Evolutionary conservation across 2,113 vertebrate species (phyloP), one percentile per base, ranked within the genome.

Genomic region (Lophura nycthemera): DNA sequence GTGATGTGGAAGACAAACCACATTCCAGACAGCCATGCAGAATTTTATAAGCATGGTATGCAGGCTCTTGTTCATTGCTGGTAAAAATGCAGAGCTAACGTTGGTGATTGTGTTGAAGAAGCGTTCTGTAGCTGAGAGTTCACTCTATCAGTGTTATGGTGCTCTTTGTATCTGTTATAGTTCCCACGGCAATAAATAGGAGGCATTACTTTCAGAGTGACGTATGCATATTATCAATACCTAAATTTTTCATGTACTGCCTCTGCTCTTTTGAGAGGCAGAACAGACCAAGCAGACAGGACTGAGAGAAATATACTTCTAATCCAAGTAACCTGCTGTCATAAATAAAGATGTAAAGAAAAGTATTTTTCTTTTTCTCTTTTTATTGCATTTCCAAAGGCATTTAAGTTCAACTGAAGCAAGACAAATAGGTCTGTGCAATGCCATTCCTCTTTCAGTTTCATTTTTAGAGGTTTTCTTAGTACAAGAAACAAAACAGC

Each of bases 201-300:
- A 43, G 42, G 42, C 15, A 17, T 43, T 43, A 43, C 42, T 43
- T 43, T 43, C 42, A 43, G 42, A 43, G 42, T 47, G 43, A 18
- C 17, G 6, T 45, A 45, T 48, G 48, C 32, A 82, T 11, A 32
- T 0, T 69, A 61, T 52, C 1, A 5, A 50, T 56, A 59, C 3
- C 20, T 75, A 6, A 32, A 43, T 65, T 67, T 61, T 16, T 61
- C 54, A 52, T 0, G 1, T 77, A 52, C 13, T 43, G 63, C 22
- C 40, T 59, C n/a, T 22, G 60, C 47, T 70, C 12, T 86, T 89
- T 47, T 66, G 40, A 79, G 74, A 83, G 18, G 45, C 38, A 73
- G 22, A 82, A 85, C 3, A 89, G n/a, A 57, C n/a, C 57, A 87
- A 84, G 59, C 12, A 86, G 30, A 61, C 13, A 72, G 45, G 36